phyloP scores from a whole-genome alignment of 37 sponge, comb jelly and placozoan species.

The Haliclona indistincta region DNA sequence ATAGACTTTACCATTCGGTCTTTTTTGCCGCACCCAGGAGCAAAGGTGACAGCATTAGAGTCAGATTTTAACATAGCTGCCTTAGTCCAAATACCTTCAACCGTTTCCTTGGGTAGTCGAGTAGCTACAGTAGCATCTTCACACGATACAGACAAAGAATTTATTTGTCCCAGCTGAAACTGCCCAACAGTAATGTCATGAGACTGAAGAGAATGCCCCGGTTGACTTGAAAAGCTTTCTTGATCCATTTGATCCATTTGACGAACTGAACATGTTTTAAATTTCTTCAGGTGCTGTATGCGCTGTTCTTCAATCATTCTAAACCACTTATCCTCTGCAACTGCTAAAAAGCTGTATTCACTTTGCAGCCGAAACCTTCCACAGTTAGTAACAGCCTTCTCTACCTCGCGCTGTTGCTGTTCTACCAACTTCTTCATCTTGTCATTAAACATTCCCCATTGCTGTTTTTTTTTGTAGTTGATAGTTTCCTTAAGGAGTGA shows the following conservation, averaged over 20 bases:
- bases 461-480: constrained; percentile 5
- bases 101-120: constrained; percentile 12
- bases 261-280: background rate
- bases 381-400: constrained; percentile 13
- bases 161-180: background rate
- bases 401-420: background rate
- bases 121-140: background rate
- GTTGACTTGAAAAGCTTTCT: too few relatives aligned
- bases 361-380: background rate
- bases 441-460: constrained; percentile 12
- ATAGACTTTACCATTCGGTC: constrained; percentile 29
- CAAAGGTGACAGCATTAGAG: background rate
- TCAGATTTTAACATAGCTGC: background rate
- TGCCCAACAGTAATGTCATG: background rate
- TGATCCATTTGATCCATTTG: too few relatives aligned
- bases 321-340: constrained; percentile 9
- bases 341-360: background rate
- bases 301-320: background rate
- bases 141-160: too few relatives aligned
- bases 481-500: background rate
- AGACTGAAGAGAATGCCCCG: too few relatives aligned
- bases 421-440: background rate
- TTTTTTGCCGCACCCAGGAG: constrained; percentile 27
- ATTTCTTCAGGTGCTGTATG: background rate
- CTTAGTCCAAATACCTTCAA: constrained; percentile 21